Conservation (phyloP, 1,140 invertebrate genomes). For the Ostrea denselamellosa region DNA sequence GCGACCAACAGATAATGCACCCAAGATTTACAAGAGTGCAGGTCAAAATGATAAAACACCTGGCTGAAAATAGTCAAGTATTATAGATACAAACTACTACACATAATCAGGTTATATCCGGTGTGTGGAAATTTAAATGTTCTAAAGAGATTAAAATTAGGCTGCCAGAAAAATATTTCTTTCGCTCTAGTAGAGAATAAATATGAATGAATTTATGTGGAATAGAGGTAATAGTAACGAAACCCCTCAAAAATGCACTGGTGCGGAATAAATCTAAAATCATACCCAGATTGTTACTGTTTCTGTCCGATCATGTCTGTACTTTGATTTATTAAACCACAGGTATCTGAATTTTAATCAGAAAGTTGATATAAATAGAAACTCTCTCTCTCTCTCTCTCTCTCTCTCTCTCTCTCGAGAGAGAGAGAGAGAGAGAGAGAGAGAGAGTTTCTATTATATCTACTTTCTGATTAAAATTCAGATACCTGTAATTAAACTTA, state of each 20-base stretch:
- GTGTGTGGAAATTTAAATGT: neutral
- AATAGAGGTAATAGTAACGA: neutral
- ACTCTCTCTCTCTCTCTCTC: too few species aligned
- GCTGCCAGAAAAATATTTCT: neutral
- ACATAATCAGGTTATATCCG: neutral
- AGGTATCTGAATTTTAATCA: too few species aligned
- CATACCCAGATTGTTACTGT: neutral
- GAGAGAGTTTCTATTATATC: too few species aligned
- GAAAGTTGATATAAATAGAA: too few species aligned
- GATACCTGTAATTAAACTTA: too few species aligned
- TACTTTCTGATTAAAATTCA: too few species aligned
- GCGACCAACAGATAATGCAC: conserved; percentile 14
- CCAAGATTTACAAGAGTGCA: neutral
- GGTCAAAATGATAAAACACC: neutral
- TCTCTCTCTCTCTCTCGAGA: too few species aligned
- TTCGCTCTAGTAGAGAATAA: neutral
- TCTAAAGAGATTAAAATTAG: neutral
- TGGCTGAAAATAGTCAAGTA: neutral
- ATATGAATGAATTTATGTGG: neutral
- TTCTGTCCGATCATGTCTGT: too few species aligned
- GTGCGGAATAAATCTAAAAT: neutral
- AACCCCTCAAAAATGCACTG: neutral
- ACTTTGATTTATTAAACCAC: too few species aligned
- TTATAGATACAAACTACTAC: neutral
- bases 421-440: too few species aligned